These are phyloP conservation scores for Papilio protenor DNA, from an alignment of 2,888 invertebrate species.

Conservation along the genomic window DNA sequence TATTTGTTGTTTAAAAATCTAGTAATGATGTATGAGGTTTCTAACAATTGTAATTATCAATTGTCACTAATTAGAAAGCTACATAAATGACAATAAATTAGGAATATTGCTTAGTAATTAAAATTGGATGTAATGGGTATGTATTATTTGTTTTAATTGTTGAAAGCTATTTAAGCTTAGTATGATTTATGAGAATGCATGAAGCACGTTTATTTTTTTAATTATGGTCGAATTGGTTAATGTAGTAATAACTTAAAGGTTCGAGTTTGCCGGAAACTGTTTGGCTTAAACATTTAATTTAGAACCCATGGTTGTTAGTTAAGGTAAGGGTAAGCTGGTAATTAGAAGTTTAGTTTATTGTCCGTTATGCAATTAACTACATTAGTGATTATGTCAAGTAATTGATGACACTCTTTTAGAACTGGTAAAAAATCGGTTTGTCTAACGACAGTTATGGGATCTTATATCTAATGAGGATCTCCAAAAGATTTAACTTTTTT, in stretches of 20 bases:
- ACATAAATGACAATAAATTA: slow-evolving; percentile 1
- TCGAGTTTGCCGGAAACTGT: background rate
- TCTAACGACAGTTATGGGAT: background rate
- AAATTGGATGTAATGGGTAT: slow-evolving; percentile 14
- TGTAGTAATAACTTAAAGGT: background rate
- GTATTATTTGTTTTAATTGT: background rate
- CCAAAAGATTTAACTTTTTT: too few relatives aligned
- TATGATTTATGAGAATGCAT: slow-evolving; percentile 3
- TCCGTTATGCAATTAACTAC: background rate
- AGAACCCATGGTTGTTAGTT: background rate
- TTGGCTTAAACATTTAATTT: background rate
- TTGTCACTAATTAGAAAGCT: slow-evolving; percentile 9
- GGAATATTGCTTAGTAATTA: background rate
- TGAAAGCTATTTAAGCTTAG: too few relatives aligned
- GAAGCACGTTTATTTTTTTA: slow-evolving; percentile 3
- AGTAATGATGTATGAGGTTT: background rate
- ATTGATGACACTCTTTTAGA: background rate
- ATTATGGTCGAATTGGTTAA: background rate
- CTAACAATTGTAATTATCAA: background rate
- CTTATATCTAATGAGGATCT: background rate
- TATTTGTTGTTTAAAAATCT: background rate
- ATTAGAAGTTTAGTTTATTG: background rate
- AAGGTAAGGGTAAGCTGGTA: background rate
- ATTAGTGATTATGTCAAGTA: background rate
- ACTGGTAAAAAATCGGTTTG: background rate